These are phyloP conservation scores for Brachyhypopomus occidentalis DNA, from an alignment of 2,113 vertebrate species.

Conservation along the genomic window DNA sequence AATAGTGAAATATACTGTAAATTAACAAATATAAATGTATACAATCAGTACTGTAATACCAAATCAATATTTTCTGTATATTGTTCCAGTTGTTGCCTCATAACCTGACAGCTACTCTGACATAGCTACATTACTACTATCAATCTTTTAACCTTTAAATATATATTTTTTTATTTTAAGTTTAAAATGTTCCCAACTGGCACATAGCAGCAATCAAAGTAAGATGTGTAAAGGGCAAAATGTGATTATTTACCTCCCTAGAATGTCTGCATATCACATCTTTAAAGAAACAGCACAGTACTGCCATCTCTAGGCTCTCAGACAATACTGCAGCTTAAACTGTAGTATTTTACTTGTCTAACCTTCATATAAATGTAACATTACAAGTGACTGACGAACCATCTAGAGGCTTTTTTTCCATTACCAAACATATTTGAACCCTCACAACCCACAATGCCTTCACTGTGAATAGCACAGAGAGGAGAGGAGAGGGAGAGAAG, in stretches of 20 bases:
- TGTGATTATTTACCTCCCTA: neutral
- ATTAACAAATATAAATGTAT: too few species aligned
- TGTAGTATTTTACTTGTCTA: neutral
- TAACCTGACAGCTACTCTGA: too few species aligned
- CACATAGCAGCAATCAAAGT: too few species aligned
- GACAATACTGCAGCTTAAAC: neutral
- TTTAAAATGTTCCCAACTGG: too few species aligned
- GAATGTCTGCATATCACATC: neutral
- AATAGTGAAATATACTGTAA: too few species aligned
- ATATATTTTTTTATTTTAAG: too few species aligned
- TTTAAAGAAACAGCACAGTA: neutral
- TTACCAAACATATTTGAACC: neutral
- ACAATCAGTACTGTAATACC: too few species aligned
- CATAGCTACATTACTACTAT: too few species aligned
- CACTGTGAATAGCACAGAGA: neutral
- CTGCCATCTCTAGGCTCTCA: constrained; percentile 26
- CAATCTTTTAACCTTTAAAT: too few species aligned
- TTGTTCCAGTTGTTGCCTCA: too few species aligned
- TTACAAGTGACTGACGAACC: neutral
- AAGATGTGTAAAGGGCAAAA: neutral
- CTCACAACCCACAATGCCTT: neutral
- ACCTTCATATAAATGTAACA: neutral
- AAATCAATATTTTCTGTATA: too few species aligned
- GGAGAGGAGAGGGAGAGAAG: neutral
- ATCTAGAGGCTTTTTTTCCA: neutral